A percentile compares a stretch with the other conserved stretches of the same genome.
Evolutionary conservation across 23 tunicate species (phyloP).

Genomic region (Trididemnum clinides): DNA sequence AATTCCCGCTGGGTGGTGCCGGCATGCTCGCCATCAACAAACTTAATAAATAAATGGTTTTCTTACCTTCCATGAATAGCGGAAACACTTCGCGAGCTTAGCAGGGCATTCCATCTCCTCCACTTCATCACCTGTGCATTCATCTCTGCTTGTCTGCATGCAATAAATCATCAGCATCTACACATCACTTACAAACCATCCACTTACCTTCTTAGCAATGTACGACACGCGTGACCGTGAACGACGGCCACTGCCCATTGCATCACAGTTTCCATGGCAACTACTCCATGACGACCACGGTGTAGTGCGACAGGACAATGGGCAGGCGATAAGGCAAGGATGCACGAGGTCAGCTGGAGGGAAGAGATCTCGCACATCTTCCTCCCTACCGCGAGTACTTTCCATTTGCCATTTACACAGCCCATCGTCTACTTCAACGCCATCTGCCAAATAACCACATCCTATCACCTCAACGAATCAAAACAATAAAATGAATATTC

Average conservation of each 20-base stretch:
- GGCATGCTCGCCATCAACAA: no score
- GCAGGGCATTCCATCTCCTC: slow-evolving; percentile 38
- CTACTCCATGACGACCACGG: slow-evolving; percentile 84
- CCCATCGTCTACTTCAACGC: no score
- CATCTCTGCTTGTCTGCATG: not conserved
- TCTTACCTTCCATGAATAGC: slow-evolving; percentile 69
- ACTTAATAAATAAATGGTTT: no score
- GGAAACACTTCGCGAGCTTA: slow-evolving; percentile 32
- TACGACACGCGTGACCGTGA: not conserved
- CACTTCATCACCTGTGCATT: slow-evolving; percentile 31
- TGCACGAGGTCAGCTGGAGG: not conserved
- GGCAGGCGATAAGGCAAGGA: slow-evolving; percentile 60
- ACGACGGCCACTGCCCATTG: not conserved
- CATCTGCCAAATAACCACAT: slow-evolving; percentile 25
- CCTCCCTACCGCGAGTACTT: no score
- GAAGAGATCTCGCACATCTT: not conserved
- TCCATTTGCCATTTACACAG: no score
- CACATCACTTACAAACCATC: no score
- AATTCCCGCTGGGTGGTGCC: no score
- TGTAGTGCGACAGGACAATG: slow-evolving; percentile 56
- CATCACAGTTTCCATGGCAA: slow-evolving; percentile 68
- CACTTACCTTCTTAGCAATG: not conserved
- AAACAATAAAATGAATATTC: no score
- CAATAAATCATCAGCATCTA: no score
- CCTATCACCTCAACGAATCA: no score